These are phyloP conservation scores for Istiophorus platypterus DNA, from an alignment of 2,113 vertebrate genomes.

Conservation along the genomic window DNA sequence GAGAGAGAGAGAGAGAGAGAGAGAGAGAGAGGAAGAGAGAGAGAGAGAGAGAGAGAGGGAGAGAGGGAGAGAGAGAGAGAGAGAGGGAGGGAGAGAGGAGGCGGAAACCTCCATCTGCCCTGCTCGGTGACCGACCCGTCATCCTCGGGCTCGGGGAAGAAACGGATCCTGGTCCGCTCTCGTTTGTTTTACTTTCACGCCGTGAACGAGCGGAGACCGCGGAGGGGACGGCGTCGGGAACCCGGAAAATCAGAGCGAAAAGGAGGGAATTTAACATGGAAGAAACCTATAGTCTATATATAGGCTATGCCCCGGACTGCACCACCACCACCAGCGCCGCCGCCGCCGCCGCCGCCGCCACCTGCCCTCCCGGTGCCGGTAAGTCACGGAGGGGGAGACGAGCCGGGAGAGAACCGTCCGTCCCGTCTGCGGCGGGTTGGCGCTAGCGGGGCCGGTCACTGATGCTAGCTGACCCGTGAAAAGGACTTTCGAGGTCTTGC, in stretches of 20 bases:
- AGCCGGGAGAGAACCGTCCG: not conserved
- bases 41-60: conserved; percentile 27
- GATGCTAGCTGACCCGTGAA: conserved; percentile 70
- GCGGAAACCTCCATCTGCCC: conserved; percentile 79
- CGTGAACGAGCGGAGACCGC: not conserved
- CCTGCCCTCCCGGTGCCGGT: conserved; percentile 73
- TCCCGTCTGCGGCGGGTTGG: conserved; percentile 24
- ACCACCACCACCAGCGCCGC: conserved; percentile 68
- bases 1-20: conserved; percentile 42
- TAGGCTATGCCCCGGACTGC: conserved; percentile 77
- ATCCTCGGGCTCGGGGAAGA: conserved; percentile 67
- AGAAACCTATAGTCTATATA: conserved; percentile 59
- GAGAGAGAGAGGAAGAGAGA: conserved; percentile 72
- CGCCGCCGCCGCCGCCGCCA: conserved; percentile 53
- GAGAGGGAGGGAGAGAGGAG: conserved; percentile 53
- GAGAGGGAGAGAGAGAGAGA: conserved; percentile 44
- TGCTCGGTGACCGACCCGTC: conserved; percentile 81
- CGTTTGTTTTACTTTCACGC: not conserved
- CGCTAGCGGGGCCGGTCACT: conserved; percentile 15
- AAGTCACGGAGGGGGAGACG: conserved; percentile 62
- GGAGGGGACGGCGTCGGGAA: not conserved
- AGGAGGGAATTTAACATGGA: conserved; percentile 17
- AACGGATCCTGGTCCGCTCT: conserved; percentile 34
- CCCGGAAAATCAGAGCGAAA: not conserved
- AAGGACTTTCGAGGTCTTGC: conserved; percentile 76